Evolutionary conservation across 2,888 invertebrate species (phyloP).

Genomic region (Conops quadrifasciatus): DNA sequence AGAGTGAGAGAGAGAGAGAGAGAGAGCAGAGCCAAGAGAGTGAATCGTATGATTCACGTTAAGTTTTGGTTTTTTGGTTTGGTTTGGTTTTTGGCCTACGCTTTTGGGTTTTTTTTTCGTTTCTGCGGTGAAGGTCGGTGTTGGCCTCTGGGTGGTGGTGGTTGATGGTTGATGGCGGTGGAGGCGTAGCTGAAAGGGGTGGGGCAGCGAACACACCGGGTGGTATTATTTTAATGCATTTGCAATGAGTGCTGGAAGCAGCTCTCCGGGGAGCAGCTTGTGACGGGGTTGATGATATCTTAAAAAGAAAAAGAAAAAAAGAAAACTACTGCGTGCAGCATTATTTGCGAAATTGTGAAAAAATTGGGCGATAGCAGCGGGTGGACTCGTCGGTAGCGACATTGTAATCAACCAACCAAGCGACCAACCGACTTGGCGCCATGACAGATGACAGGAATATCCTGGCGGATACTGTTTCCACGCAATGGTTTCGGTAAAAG

Average conservation of each 20-base stretch:
- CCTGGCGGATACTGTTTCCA: neutral
- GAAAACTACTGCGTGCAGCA: neutral
- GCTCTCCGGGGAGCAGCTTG: slow-evolving; percentile 43
- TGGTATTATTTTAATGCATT: slow-evolving; percentile 48
- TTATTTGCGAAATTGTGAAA: neutral
- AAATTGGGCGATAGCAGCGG: neutral
- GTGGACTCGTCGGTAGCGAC: too few relatives aligned
- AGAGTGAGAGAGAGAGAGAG: slow-evolving; percentile 2
- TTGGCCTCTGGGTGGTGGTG: neutral
- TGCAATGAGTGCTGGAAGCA: slow-evolving; percentile 45
- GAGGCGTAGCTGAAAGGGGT: neutral
- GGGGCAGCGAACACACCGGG: slow-evolving; percentile 1
- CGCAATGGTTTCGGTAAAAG: neutral
- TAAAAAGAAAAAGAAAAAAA: neutral
- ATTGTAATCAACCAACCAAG: too few relatives aligned
- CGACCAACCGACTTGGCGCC: neutral
- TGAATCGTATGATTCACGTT: neutral
- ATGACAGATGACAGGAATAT: slow-evolving; percentile 4
- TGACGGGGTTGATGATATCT: neutral
- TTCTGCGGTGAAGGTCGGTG: neutral
- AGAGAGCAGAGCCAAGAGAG: neutral
- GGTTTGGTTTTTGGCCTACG: slow-evolving; percentile 8
- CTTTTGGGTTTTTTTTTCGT: neutral
- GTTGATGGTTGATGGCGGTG: neutral
- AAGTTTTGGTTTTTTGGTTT: slow-evolving; percentile 15